These are phyloP conservation scores for Acrossocheilus fasciatus DNA, from an alignment of 2,797 vertebrate species.

Conservation along the genomic window DNA sequence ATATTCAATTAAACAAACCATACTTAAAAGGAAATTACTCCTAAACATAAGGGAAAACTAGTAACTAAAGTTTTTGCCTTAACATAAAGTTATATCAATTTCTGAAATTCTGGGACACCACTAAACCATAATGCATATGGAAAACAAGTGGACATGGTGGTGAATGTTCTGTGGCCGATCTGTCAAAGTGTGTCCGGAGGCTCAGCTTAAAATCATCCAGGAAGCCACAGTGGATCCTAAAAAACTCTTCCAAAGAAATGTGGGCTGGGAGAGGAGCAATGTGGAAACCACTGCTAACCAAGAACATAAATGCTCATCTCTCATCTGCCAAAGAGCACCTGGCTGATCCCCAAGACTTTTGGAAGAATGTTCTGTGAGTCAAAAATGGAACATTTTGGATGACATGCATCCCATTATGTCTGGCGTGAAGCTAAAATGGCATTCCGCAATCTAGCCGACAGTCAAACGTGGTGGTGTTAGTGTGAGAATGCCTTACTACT, in stretches of 20 bases:
- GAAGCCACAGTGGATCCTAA: constrained; percentile 36
- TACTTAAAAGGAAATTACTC: background rate
- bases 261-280: constrained; percentile 22
- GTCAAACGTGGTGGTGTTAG: background rate
- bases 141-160: constrained; percentile 34
- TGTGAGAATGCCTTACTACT: background rate
- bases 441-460: constrained; percentile 18
- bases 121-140: background rate
- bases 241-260: constrained; percentile 37
- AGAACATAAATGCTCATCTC: constrained; percentile 35
- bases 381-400: constrained; percentile 46
- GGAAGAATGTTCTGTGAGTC: constrained; percentile 33
- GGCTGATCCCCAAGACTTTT: constrained; percentile 40
- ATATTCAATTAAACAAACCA: background rate
- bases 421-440: constrained; percentile 11
- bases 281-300: constrained; percentile 45
- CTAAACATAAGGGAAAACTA: background rate
- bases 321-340: constrained; percentile 44
- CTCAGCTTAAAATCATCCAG: constrained; percentile 30
- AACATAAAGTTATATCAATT: background rate
- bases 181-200: constrained; percentile 24
- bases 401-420: constrained; percentile 34
- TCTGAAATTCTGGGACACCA: background rate
- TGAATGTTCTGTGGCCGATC: constrained; percentile 23
- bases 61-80: background rate